Percentiles rank a stretch among this genome's conserved stretches.
Evolutionary conservation across 2,113 vertebrate species (phyloP).

Genomic region (Dicerorhinus sumatrensis): DNA sequence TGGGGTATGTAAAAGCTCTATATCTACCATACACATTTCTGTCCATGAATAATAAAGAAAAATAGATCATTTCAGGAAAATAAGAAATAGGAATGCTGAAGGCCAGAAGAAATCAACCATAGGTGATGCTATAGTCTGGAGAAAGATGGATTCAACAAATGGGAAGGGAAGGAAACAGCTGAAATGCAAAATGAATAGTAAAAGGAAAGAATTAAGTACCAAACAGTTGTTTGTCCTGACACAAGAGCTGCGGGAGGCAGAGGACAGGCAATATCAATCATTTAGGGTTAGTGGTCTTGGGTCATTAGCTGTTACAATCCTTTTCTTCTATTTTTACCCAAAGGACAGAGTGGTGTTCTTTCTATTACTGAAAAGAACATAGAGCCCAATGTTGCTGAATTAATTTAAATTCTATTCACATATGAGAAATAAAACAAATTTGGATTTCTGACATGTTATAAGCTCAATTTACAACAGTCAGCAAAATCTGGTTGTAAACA

Average conservation of each 20-base stretch:
- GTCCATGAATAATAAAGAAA: slow-evolving; percentile 29
- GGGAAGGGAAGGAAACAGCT: neutral
- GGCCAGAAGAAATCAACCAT: neutral
- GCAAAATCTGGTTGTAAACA: slow-evolving; percentile 60
- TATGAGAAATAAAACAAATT: slow-evolving; percentile 58
- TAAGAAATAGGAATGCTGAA: neutral
- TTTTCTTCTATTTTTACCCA: neutral
- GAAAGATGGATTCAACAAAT: slow-evolving; percentile 34
- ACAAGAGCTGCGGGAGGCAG: neutral
- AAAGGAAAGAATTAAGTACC: neutral
- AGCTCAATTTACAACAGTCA: slow-evolving; percentile 57
- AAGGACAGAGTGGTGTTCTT: slow-evolving; percentile 1
- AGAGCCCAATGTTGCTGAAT: neutral
- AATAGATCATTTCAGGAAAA: neutral
- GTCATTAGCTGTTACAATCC: neutral
- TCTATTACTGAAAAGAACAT: slow-evolving; percentile 47
- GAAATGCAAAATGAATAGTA: slow-evolving; percentile 55
- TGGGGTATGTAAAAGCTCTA: neutral
- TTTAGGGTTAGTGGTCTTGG: neutral
- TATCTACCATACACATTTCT: neutral
- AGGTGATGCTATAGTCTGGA: neutral
- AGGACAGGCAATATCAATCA: neutral
- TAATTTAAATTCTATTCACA: slow-evolving; percentile 55
- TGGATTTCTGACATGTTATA: slow-evolving; percentile 62
- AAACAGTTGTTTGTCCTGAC: slow-evolving; percentile 37